phyloP scores from a whole-genome alignment of 2,113 vertebrate species.

The Echinops telfairi region DNA sequence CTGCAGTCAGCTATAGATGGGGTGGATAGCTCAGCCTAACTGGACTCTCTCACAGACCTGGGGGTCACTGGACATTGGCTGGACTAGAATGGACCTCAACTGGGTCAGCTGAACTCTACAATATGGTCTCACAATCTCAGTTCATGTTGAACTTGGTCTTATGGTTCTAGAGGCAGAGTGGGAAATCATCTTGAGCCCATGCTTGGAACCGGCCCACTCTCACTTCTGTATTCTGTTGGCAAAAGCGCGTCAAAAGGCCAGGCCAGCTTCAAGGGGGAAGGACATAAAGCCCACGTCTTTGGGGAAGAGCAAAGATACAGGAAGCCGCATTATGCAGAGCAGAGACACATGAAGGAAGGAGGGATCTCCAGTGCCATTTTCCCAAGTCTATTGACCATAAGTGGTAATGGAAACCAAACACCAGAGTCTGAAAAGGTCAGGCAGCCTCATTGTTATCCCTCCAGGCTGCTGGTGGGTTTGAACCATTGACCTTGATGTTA shows the following conservation, averaged over 20 bases:
- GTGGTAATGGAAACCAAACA: background rate
- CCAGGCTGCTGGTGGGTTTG: too few species aligned
- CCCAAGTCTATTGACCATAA: background rate
- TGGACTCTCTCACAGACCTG: accelerated
- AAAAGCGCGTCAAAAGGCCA: background rate
- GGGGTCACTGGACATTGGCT: background rate
- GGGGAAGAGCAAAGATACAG: background rate
- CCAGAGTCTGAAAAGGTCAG: background rate
- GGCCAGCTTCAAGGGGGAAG: too few species aligned
- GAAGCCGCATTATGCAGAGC: background rate
- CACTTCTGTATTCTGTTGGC: background rate
- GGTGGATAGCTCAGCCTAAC: accelerated
- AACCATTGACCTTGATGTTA: too few species aligned
- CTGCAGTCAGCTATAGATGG: accelerated
- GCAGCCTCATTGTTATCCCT: too few species aligned
- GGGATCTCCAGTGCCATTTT: background rate
- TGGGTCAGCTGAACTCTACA: background rate
- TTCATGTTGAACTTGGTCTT: background rate
- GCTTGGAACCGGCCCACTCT: accelerated
- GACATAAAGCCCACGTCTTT: background rate
- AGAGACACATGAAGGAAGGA: too few species aligned
- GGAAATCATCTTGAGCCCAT: background rate
- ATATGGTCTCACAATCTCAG: background rate
- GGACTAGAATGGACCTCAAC: background rate
- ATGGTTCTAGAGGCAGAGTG: background rate